These are phyloP conservation scores for Graphium colonna DNA, from an alignment of 2,888 invertebrate species.

Conservation along the genomic window DNA sequence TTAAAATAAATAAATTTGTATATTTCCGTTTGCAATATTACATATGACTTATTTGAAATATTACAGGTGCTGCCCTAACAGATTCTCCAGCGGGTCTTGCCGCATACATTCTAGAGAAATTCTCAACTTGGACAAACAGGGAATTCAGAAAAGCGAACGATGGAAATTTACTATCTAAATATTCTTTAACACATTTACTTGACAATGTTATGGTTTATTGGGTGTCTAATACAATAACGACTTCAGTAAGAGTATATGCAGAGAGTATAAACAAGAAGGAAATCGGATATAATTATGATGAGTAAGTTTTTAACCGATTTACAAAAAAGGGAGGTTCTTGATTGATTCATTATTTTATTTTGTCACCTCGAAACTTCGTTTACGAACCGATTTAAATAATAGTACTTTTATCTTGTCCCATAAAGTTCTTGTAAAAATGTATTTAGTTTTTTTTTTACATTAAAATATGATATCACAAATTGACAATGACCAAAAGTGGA, in stretches of 20 bases:
- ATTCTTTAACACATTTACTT: slow-evolving; percentile 58
- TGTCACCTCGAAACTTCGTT: no score
- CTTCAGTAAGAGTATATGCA: slow-evolving; percentile 78
- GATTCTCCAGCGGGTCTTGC: slow-evolving; percentile 93
- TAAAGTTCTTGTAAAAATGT: no score
- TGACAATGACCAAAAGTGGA: no score
- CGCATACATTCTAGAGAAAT: slow-evolving; percentile 94
- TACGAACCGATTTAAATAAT: no score
- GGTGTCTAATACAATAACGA: slow-evolving; percentile 69
- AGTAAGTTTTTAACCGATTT: slow-evolving; percentile 52
- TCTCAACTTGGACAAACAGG: slow-evolving; percentile 84
- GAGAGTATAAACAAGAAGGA: slow-evolving; percentile 69
- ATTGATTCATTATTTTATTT: no score
- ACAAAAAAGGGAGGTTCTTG: no score
- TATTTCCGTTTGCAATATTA: no score
- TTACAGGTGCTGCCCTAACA: slow-evolving; percentile 84
- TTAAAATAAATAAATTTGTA: no score
- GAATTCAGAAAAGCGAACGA: slow-evolving; percentile 73
- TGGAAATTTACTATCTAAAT: slow-evolving; percentile 81
- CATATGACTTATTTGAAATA: no score
- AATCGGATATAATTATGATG: slow-evolving; percentile 40
- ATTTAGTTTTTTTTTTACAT: no score
- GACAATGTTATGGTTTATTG: slow-evolving; percentile 81
- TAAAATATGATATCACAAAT: no score
- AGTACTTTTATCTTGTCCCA: no score